Conservation (phyloP, 92 coral and sea anemone genomes). For the Hydrozoanthus gracilis region DNA sequence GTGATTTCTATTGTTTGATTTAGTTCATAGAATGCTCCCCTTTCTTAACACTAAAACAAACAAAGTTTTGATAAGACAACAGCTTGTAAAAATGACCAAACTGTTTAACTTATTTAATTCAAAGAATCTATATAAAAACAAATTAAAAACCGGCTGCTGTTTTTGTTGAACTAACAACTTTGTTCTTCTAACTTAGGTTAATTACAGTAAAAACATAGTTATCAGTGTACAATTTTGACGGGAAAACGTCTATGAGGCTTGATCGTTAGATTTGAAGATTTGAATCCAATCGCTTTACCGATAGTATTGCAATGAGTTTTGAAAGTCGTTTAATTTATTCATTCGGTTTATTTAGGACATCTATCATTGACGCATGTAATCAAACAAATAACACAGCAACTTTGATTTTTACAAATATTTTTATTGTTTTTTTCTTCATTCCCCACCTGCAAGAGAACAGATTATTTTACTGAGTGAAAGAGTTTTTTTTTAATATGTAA, state of each 20-base stretch:
- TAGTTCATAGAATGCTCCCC: no score
- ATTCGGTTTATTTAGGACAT: conserved; percentile 6
- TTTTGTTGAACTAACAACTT: no score
- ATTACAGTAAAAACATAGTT: neutral
- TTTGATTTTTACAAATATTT: neutral
- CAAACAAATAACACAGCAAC: neutral
- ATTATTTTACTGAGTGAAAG: neutral
- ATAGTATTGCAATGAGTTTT: neutral
- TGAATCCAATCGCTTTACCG: neutral
- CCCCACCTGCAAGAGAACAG: neutral
- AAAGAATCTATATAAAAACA: no score
- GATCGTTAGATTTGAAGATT: no score
- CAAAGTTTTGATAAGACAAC: no score
- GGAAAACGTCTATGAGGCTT: neutral
- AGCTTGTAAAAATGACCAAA: no score
- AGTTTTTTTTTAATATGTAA: neutral
- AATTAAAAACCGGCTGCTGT: no score
- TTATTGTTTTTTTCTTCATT: neutral
- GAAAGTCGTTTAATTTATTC: neutral
- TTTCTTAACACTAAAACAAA: no score
- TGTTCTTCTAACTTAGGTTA: no score
- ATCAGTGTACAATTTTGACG: neutral
- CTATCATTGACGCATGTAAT: neutral
- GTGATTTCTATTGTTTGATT: no score
- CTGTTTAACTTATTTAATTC: no score